Conservation (phyloP, 2,888 invertebrate genomes). For the Pemphredon lugubris region DNA sequence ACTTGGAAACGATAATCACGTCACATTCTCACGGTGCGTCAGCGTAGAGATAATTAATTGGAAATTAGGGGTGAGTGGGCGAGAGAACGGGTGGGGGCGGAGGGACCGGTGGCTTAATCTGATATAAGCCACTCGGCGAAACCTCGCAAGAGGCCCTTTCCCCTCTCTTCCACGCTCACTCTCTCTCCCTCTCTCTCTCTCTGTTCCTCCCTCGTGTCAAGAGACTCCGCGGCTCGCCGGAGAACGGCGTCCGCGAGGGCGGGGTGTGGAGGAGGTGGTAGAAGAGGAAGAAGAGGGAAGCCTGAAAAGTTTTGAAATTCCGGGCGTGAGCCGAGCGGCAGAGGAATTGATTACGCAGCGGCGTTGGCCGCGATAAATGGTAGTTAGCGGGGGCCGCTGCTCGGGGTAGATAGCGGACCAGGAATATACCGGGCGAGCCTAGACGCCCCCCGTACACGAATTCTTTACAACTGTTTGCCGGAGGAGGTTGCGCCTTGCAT, state of each 20-base stretch:
- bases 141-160: constrained; percentile 52
- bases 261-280: constrained; percentile 11
- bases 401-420: constrained; percentile 72
- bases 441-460: constrained; percentile 57
- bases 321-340: constrained; percentile 46
- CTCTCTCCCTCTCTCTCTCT: neutral
- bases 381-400: constrained; percentile 72
- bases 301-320: constrained; percentile 69
- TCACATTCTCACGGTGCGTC: constrained; percentile 64
- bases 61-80: constrained; percentile 65
- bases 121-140: constrained; percentile 64
- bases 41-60: constrained; percentile 66
- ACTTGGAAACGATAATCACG: constrained; percentile 60
- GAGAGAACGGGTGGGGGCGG: too few species aligned
- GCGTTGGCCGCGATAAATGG: constrained; percentile 71
- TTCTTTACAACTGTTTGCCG: constrained; percentile 79
- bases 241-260: too few species aligned
- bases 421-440: constrained; percentile 38
- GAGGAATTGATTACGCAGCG: constrained; percentile 74
- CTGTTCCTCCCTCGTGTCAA: neutral
- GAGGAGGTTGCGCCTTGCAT: constrained; percentile 70
- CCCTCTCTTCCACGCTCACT: constrained; percentile 3
- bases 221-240: constrained; percentile 7
- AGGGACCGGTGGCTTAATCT: constrained; percentile 57
- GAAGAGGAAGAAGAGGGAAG: constrained; percentile 50